Evolutionary conservation across 1,140 invertebrate species (phyloP), one percentile per base, ranked within the genome.

Genomic region (Solen grandis): DNA sequence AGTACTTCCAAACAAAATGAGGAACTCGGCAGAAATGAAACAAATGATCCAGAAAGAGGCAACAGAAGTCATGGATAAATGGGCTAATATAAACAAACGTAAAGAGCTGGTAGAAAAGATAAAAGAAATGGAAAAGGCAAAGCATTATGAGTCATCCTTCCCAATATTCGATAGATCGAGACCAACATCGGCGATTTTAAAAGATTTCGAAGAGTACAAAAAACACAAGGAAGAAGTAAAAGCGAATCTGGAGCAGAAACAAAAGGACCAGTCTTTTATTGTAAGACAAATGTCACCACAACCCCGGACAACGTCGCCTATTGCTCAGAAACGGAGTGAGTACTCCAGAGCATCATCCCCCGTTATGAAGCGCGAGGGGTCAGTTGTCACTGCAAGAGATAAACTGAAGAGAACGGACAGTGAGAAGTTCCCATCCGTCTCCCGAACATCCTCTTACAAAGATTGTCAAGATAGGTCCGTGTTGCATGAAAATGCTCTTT

Each of bases 351-450:
- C 27, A 29, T 0, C 27, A 50, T 31, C 75, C 31, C n/a, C n/a
- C n/a, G n/a, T n/a, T n/a, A n/a, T n/a, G n/a, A n/a, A n/a, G n/a
- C 10, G 52, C 38, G 1, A 52, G 10, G 8, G 31, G 46, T 8
- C 13, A 27, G 10, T 65, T 27, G 31, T 16, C 29, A 19, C 10
- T 60, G 16, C 29, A 25, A 41, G 25, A 35, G 74, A 33, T 19
- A 27, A 36, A 19, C 29, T 78, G 5, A 29, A 33, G 19, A 50
- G 75, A 22, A 68, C 75, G 2, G 75, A 78, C 0, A 78, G 75
- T 33, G 75, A 78, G 25, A 78, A 78, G 27, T 59, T 78, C 22
- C 75, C 75, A 41, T 78, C 75, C n/a, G 65, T 78, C 25, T 78
- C 75, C 25, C 13, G 75, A n/a, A 78, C 75, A 4, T 57, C 52